Percentiles rank a stretch among this genome's conserved stretches.
These are phyloP conservation scores for Drosophila colorata DNA, from an alignment of 2,888 invertebrate species.

Conservation along the genomic window DNA sequence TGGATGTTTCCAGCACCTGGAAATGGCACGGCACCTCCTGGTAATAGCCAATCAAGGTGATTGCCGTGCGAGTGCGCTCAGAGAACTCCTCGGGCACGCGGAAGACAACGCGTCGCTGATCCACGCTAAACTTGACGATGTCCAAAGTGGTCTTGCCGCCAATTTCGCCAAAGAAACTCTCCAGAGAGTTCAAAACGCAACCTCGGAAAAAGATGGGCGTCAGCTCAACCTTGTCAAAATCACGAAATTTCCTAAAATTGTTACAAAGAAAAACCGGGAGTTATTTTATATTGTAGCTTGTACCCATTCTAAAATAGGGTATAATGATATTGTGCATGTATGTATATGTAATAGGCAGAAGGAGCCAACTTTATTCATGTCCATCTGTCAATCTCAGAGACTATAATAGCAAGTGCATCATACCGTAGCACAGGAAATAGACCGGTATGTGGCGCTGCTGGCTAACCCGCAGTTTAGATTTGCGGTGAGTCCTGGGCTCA, in stretches of 20 bases:
- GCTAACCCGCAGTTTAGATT: too few relatives aligned
- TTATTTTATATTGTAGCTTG: too few relatives aligned
- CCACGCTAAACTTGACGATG: conserved; percentile 87
- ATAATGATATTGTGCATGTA: too few relatives aligned
- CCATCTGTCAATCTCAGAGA: too few relatives aligned
- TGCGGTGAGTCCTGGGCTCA: too few relatives aligned
- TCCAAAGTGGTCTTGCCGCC: conserved; percentile 87
- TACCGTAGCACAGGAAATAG: too few relatives aligned
- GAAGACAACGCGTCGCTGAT: conserved; percentile 86
- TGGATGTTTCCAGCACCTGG: conserved; percentile 86
- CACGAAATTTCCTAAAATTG: conserved; percentile 85
- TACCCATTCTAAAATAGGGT: too few relatives aligned
- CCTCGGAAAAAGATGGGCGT: conserved; percentile 87
- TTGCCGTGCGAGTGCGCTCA: conserved; percentile 87
- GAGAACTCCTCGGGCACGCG: conserved; percentile 86
- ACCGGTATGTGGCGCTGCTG: too few relatives aligned
- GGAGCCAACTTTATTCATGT: too few relatives aligned
- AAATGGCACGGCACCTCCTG: conserved; percentile 87
- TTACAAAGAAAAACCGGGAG: neutral
- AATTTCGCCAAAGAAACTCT: conserved; percentile 87
- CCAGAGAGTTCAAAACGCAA: conserved; percentile 86
- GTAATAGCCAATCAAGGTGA: conserved; percentile 86
- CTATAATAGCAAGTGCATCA: too few relatives aligned
- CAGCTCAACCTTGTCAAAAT: conserved; percentile 83
- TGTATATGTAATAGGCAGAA: too few relatives aligned